Base-by-base conservation (phyloP, 1,140 invertebrate genomes). In the Eupristina koningsbergeri region DNA sequence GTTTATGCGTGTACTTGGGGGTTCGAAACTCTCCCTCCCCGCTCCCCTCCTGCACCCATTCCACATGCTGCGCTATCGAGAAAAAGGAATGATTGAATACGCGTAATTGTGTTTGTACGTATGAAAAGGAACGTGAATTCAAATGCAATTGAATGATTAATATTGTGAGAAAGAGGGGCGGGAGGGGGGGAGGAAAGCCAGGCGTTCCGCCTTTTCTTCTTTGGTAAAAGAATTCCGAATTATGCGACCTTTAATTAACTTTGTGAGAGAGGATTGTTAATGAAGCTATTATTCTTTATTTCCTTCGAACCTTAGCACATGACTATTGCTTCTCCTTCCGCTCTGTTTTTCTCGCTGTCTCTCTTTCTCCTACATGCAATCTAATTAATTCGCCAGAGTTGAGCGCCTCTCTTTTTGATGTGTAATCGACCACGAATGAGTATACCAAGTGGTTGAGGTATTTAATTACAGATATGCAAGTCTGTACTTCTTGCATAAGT, bases 221-320 rank as follows among this genome's bases (percentile, higher is more conserved):
- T 50, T 26, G 39, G 2, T 50, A 26, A 71, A 79, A 73, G 76
- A 50, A 83, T 83, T 83, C 82, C 34, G 64, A 41, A 34, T 71
- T 53, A 74, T 84, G 77, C 82, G 76, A 80, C 69, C 82, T 84
- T 80, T 84, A 80, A 84, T 84, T 84, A 84, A 80, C 82, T 84
- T 39, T 26, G n/a, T 41, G 39, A 79, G 50, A 36, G 36, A 64
- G 82, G 58, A 63, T 84, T 84, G 75, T 74, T 79, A 80, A 84
- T 84, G 82, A 80, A 84, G 82, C 69, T 41, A 29, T 74, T 71
- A 77, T 77, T 83, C n/a, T 36, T 75, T 78, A 71, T 67, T 61
- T 71, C 67, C 58, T 78, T 61, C 29, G 45, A 22, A 5, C 41
- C 29, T 45, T n/a, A 29, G 15, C 31, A 63, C 31, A 76, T 78